Percentiles rank a stretch among this genome's conserved stretches.
Conservation (phyloP, 1,140 invertebrate species). For the Brachystomella parvula region DNA sequence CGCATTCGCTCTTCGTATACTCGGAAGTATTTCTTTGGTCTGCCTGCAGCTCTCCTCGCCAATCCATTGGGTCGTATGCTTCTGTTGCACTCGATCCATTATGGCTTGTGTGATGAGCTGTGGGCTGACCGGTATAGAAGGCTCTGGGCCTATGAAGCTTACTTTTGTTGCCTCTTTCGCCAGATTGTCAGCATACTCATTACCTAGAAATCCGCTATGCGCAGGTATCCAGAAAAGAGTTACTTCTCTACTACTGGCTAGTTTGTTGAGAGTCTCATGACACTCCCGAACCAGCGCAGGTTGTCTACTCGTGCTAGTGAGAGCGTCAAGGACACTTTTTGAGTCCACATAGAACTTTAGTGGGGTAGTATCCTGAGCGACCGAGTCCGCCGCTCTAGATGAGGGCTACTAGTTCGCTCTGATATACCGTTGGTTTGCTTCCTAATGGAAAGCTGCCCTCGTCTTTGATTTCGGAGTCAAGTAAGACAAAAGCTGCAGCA, state of each 20-base stretch:
- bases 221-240: neutral
- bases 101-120: neutral
- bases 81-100: neutral
- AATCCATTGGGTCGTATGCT: neutral
- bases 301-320: neutral
- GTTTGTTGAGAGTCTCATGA: neutral
- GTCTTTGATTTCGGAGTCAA: neutral
- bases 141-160: neutral
- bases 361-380: neutral
- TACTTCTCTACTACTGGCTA: neutral
- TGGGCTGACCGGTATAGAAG: neutral
- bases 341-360: neutral
- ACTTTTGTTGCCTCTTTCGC: neutral
- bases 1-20: neutral
- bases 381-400: neutral
- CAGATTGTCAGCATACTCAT: neutral
- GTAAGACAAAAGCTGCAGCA: neutral
- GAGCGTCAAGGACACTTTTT: neutral
- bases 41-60: neutral
- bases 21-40: neutral
- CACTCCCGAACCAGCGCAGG: neutral
- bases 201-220: neutral
- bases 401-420: neutral
- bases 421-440: neutral
- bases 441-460: neutral